A percentile compares a stretch with the other conserved stretches of the same genome.
Evolutionary conservation across 2,797 vertebrate genomes (phyloP).

Genomic region (Streptopelia turtur): DNA sequence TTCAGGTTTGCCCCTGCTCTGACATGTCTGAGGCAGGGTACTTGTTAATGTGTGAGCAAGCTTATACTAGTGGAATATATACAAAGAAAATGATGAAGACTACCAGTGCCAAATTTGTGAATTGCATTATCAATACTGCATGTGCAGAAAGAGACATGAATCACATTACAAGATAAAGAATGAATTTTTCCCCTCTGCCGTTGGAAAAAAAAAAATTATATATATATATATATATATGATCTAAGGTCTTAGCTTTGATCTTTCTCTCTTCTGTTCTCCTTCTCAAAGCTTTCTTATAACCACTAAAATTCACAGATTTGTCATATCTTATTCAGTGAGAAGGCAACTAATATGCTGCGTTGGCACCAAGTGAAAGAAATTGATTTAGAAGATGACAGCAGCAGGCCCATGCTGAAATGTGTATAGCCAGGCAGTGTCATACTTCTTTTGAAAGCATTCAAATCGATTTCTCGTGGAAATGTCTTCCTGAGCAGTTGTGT

Average conservation of each 20-base stretch:
- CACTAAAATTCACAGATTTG: slow-evolving; percentile 27
- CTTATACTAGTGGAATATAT: not conserved
- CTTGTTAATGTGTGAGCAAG: not conserved
- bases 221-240: not conserved
- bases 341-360: slow-evolving; percentile 15
- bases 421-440: slow-evolving; percentile 6
- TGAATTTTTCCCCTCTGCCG: not conserved
- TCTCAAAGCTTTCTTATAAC: slow-evolving; percentile 24
- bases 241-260: slow-evolving; percentile 24
- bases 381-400: slow-evolving; percentile 58
- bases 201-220: not conserved
- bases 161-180: slow-evolving; percentile 9
- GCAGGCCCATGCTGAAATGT: slow-evolving; percentile 4
- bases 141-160: not conserved
- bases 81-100: not conserved
- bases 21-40: not conserved
- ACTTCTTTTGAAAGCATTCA: slow-evolving; percentile 39
- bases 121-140: not conserved
- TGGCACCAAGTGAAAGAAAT: slow-evolving; percentile 56
- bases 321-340: slow-evolving; percentile 31
- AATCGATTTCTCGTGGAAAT: slow-evolving; percentile 55
- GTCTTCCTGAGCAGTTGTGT: slow-evolving; percentile 11
- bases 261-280: not conserved
- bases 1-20: not conserved
- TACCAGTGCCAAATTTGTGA: not conserved